Base-by-base conservation (phyloP, 1,140 invertebrate genomes). In the Drosophila persimilis region DNA sequence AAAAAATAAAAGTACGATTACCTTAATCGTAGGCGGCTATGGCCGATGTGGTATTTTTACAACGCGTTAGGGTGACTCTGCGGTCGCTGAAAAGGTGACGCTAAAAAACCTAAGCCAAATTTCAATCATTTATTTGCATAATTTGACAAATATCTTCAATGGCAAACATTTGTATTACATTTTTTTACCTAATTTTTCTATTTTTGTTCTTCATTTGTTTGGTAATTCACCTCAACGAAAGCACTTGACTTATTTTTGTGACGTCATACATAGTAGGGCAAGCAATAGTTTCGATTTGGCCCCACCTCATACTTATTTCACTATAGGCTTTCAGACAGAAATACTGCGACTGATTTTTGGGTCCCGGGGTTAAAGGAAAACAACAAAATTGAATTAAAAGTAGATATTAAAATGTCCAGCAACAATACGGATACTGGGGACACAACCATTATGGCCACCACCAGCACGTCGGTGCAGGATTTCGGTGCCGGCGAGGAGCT, bases 401-500 rank as follows among this genome's bases (percentile, higher is more conserved):
- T 91, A 17, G 70, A 89, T 52, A 89, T 91, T 26, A 83, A 60
- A 52, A 90, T 91, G 88, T 67, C 80, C 43, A 74, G 71, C 35
- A 89, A 65, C 45, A 90, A 91, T 47, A 91, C 90, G 20, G 90
- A 91, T 66, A 91, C 90, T 15, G 90, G 90, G 2, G 90, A 91
- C 55, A 91, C 90, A 48, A 79, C 73, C 46, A 62, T 90, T 13
- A 52, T 81, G 64, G 60, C 89, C 4, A 83, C 64, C 41, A 70
- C 83, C 0, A 89, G 67, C 26, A 53, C 59, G 31, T 31, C 51
- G 66, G 71, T 15, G 63, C 59, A 76, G 52, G 73, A 61, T 48
- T 75, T 64, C 17, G 56, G 65, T 2, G 52, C 50, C 51, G 50
- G 54, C 9, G 54, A 53, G 2, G 71, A 74, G 6, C 51, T 46